phyloP scores from a whole-genome alignment of 2,113 vertebrate genomes.

The Pholis gunnellus region DNA sequence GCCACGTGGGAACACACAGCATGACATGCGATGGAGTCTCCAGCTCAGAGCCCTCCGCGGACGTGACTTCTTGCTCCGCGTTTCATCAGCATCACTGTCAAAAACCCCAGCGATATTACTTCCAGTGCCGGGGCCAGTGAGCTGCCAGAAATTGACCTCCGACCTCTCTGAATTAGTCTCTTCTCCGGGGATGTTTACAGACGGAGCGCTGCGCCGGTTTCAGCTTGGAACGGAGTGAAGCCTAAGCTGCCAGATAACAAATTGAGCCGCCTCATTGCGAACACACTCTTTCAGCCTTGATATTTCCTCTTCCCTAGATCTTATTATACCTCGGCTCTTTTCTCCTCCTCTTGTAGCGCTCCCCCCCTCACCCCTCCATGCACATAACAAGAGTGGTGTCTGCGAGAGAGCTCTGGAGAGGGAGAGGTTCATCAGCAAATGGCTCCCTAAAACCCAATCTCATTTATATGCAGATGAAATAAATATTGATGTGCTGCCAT shows the following conservation, averaged over 20 bases:
- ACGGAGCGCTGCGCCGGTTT: not conserved
- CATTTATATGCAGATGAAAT: conserved; percentile 86
- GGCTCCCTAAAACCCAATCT: conserved; percentile 71
- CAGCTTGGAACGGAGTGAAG: conserved; percentile 35
- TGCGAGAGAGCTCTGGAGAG: conserved; percentile 39
- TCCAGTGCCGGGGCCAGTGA: conserved; percentile 56
- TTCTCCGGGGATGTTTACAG: conserved; percentile 33
- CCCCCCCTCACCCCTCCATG: not conserved
- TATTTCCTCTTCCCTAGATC: conserved; percentile 24
- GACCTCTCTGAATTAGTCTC: conserved; percentile 43
- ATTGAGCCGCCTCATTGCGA: conserved; percentile 23
- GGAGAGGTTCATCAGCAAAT: conserved; percentile 76
- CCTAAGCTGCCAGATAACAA: conserved; percentile 21
- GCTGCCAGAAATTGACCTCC: conserved; percentile 55
- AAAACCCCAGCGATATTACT: conserved; percentile 39
- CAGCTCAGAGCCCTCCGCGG: conserved; percentile 30
- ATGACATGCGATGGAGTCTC: conserved; percentile 52
- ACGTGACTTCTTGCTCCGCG: conserved; percentile 52
- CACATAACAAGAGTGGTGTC: conserved; percentile 50
- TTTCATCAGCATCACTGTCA: conserved; percentile 74
- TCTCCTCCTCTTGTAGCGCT: conserved; percentile 1
- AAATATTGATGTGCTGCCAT: conserved; percentile 80
- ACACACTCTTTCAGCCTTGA: conserved; percentile 35
- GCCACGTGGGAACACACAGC: conserved; percentile 47
- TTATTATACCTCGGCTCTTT: conserved; percentile 11